These are phyloP conservation scores for Habroteleia sp. DNA, from an alignment of 2,888 invertebrate genomes.

Conservation along the genomic window DNA sequence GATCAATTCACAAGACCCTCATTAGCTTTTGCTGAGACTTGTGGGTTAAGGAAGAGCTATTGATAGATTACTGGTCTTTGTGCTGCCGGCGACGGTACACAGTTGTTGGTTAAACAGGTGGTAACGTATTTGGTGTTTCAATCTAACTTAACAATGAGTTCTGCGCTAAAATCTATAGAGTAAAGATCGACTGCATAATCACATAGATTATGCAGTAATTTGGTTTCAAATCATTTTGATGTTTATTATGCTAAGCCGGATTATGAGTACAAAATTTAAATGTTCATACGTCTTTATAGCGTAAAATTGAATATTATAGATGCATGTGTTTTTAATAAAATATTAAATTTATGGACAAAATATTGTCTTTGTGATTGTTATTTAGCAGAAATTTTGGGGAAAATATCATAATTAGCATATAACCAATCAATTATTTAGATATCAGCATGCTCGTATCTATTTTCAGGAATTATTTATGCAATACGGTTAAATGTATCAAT, in stretches of 20 bases:
- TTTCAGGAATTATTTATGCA: too few relatives aligned
- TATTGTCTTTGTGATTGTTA: too few relatives aligned
- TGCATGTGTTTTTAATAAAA: too few relatives aligned
- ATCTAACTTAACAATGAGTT: constrained; percentile 49
- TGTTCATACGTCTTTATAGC: too few relatives aligned
- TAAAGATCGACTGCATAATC: constrained; percentile 28
- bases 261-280: too few relatives aligned
- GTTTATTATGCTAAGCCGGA: constrained; percentile 3
- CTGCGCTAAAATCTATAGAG: constrained; percentile 7
- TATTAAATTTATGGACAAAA: too few relatives aligned
- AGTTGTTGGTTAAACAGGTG: constrained; percentile 46
- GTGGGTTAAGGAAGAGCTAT: constrained; percentile 45
- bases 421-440: too few relatives aligned
- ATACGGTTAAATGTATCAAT: too few relatives aligned
- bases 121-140: constrained; percentile 38
- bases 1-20: constrained; percentile 30
- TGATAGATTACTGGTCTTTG: constrained; percentile 49
- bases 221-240: constrained; percentile 15
- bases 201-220: constrained; percentile 32
- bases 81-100: constrained; percentile 19
- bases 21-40: constrained; percentile 28
- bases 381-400: too few relatives aligned
- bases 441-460: too few relatives aligned
- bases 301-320: too few relatives aligned
- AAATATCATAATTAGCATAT: too few relatives aligned